These are phyloP conservation scores for Galerucella pusilla DNA, from an alignment of 2,888 invertebrate genomes.

Conservation along the genomic window DNA sequence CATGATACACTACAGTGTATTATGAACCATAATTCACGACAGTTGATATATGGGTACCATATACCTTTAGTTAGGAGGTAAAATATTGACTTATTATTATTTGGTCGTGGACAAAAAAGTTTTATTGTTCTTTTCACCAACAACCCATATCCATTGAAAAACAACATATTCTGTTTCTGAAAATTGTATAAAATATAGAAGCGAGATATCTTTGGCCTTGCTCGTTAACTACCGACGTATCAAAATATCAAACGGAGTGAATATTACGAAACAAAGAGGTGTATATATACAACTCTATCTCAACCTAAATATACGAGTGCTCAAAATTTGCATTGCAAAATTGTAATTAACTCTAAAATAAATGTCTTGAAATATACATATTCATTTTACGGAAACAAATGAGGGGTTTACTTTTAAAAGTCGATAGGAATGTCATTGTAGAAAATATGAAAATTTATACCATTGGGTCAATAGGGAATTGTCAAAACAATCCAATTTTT, in stretches of 20 bases:
- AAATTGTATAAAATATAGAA: neutral
- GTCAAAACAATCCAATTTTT: slow-evolving; percentile 1
- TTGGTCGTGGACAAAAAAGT: no score
- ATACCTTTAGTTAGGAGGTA: no score
- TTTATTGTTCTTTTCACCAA: neutral
- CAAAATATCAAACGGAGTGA: slow-evolving; percentile 12
- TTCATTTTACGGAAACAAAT: slow-evolving; percentile 56
- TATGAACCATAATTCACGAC: no score
- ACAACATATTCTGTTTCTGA: neutral
- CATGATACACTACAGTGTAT: no score
- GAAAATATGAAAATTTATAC: slow-evolving; percentile 30
- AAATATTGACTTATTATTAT: no score
- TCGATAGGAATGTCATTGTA: slow-evolving; percentile 49
- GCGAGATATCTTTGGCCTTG: slow-evolving; percentile 5
- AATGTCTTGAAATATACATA: slow-evolving; percentile 59
- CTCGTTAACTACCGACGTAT: slow-evolving; percentile 10
- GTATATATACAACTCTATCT: slow-evolving; percentile 47
- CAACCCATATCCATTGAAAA: neutral
- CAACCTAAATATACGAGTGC: slow-evolving; percentile 61
- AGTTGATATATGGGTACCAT: no score
- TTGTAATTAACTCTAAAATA: slow-evolving; percentile 62
- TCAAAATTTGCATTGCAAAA: slow-evolving; percentile 63
- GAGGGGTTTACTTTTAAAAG: slow-evolving; percentile 51
- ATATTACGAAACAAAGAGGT: slow-evolving; percentile 9
- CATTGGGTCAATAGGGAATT: slow-evolving; percentile 11